A percentile compares a stretch with the other conserved stretches of the same genome.
phyloP scores from a whole-genome alignment of 2,113 vertebrate genomes.

The Pyrgilauda ruficollis region DNA sequence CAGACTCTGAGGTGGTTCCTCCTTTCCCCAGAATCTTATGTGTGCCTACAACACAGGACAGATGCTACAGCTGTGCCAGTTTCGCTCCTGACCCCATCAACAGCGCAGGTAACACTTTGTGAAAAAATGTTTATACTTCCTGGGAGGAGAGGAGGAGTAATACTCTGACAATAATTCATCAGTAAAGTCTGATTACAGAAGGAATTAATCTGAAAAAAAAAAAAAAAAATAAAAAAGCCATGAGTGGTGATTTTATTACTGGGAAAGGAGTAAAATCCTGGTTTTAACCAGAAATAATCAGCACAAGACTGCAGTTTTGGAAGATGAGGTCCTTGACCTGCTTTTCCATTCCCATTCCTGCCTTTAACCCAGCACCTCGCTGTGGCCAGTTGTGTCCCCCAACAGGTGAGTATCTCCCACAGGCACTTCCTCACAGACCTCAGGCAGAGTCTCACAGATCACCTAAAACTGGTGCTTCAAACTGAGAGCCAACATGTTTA shows the following conservation, averaged over 20 bases:
- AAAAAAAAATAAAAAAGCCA: too few species aligned
- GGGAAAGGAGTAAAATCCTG: not conserved
- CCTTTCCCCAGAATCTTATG: not conserved
- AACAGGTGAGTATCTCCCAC: not conserved
- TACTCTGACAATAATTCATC: not conserved
- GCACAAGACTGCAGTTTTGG: not conserved
- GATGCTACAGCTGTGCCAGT: not conserved
- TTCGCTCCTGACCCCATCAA: not conserved
- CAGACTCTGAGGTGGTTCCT: not conserved
- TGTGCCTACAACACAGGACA: not conserved
- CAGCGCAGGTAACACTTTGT: not conserved
- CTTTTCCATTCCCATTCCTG: not conserved
- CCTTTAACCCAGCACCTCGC: rapidly evolving
- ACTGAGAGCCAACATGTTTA: not conserved
- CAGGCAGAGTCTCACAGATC: not conserved
- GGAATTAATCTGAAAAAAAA: not conserved
- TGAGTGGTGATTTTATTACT: not conserved
- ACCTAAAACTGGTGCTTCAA: not conserved
- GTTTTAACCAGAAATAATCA: not conserved
- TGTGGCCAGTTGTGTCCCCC: not conserved
- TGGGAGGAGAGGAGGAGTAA: not conserved
- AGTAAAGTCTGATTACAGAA: not conserved
- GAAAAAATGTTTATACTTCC: not conserved
- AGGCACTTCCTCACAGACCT: not conserved
- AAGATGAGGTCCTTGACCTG: not conserved